Conservation (phyloP, 2,797 vertebrate genomes). For the Poecilia picta region DNA sequence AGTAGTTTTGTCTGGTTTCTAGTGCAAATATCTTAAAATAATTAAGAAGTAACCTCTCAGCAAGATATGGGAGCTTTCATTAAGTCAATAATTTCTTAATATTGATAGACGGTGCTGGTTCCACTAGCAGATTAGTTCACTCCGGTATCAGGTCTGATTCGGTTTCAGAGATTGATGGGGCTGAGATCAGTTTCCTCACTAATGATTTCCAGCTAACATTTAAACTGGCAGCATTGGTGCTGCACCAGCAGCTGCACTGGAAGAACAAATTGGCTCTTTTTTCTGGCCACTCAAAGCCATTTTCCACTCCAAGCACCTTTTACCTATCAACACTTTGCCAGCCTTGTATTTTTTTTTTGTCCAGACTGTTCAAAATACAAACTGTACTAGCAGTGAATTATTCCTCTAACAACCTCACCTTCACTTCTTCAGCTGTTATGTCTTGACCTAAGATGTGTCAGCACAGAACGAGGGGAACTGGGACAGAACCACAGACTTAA, state of each 20-base stretch:
- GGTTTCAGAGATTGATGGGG: neutral
- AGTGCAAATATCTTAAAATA: too few relatives aligned
- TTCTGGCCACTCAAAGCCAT: neutral
- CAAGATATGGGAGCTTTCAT: too few relatives aligned
- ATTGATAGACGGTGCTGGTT: too few relatives aligned
- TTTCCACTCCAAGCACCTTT: conserved; percentile 4
- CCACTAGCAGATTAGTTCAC: neutral
- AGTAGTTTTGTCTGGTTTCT: too few relatives aligned
- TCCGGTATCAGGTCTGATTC: neutral
- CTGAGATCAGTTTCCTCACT: neutral
- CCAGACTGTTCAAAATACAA: neutral
- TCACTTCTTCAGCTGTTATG: neutral
- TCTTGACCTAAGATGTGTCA: neutral
- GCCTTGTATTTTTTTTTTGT: neutral
- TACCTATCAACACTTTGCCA: neutral
- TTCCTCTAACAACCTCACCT: neutral
- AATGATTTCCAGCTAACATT: neutral
- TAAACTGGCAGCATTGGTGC: neutral
- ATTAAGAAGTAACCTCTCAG: too few relatives aligned
- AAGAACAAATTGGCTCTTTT: neutral
- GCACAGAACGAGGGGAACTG: neutral
- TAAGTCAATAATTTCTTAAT: too few relatives aligned
- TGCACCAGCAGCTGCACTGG: neutral
- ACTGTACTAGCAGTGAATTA: neutral
- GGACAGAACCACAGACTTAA: neutral